Conservation (phyloP, 2,888 invertebrate genomes). For the Tiliacea aurago region DNA sequence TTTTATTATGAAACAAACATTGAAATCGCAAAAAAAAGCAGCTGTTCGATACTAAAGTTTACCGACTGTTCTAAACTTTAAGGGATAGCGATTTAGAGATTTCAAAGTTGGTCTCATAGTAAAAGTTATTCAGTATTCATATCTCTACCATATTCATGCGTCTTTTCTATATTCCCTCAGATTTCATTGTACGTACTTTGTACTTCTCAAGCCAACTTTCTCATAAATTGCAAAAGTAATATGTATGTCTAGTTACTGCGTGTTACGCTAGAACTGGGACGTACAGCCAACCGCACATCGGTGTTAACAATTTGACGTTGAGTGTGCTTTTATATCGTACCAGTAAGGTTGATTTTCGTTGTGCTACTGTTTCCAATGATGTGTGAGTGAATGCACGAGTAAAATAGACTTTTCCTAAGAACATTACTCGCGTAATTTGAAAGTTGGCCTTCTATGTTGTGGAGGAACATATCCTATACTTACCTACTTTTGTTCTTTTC, state of each 20-base stretch:
- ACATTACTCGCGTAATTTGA: slow-evolving; percentile 41
- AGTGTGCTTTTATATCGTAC: background rate
- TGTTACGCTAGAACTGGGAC: background rate
- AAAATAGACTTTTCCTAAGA: slow-evolving; percentile 34
- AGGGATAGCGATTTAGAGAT: no score
- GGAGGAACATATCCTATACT: background rate
- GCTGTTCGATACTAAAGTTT: no score
- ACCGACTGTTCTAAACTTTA: no score
- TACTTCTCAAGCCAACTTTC: slow-evolving; percentile 62
- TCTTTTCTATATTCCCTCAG: slow-evolving; percentile 9
- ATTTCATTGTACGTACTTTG: slow-evolving; percentile 27
- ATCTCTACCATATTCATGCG: background rate
- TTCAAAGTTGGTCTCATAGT: no score
- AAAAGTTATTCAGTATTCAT: no score
- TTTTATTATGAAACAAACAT: no score
- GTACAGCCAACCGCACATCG: background rate
- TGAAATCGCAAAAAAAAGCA: no score
- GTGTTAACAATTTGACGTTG: background rate
- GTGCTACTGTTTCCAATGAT: background rate
- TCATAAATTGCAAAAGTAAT: slow-evolving; percentile 46
- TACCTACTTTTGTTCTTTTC: background rate
- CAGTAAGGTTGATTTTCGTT: background rate
- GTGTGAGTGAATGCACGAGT: background rate
- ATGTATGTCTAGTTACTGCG: slow-evolving; percentile 12
- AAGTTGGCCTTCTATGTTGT: slow-evolving; percentile 36